These are phyloP conservation scores for Bimastos eiseni DNA, from an alignment of 2,888 invertebrate genomes.

Conservation along the genomic window DNA sequence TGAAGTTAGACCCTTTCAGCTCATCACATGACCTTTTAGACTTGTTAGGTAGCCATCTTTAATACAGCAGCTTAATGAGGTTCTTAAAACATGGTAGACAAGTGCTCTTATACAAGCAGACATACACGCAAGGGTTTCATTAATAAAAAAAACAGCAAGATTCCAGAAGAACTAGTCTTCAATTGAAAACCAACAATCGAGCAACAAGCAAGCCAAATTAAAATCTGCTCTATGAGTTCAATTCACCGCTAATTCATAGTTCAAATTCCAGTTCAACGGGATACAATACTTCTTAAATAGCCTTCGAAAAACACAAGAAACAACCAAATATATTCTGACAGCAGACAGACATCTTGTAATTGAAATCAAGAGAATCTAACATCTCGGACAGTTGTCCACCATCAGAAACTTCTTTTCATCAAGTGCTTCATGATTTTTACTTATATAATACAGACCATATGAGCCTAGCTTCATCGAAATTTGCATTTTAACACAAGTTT, in stretches of 20 bases:
- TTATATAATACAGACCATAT: background rate
- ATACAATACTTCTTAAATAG: background rate
- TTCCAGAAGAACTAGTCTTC: background rate
- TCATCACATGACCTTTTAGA: too few relatives aligned
- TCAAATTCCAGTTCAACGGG: background rate
- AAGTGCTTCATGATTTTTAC: background rate
- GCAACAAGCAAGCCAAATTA: background rate
- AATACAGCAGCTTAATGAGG: too few relatives aligned
- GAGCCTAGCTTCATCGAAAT: background rate
- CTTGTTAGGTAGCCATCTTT: too few relatives aligned
- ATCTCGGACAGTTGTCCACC: background rate
- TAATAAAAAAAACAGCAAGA: background rate
- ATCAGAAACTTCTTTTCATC: background rate
- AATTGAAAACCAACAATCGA: background rate
- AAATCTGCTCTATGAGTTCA: background rate
- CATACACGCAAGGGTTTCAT: background rate
- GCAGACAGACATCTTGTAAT: background rate
- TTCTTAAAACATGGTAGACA: too few relatives aligned
- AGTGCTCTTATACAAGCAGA: too few relatives aligned
- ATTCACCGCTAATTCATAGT: background rate
- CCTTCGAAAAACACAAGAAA: background rate
- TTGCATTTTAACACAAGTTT: background rate
- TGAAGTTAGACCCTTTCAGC: too few relatives aligned
- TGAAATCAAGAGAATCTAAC: background rate
- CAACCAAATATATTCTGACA: background rate